A percentile compares a stretch with the other conserved stretches of the same genome.
phyloP scores from a whole-genome alignment of 2,113 vertebrate genomes.

The Brachyhypopomus occidentalis region DNA sequence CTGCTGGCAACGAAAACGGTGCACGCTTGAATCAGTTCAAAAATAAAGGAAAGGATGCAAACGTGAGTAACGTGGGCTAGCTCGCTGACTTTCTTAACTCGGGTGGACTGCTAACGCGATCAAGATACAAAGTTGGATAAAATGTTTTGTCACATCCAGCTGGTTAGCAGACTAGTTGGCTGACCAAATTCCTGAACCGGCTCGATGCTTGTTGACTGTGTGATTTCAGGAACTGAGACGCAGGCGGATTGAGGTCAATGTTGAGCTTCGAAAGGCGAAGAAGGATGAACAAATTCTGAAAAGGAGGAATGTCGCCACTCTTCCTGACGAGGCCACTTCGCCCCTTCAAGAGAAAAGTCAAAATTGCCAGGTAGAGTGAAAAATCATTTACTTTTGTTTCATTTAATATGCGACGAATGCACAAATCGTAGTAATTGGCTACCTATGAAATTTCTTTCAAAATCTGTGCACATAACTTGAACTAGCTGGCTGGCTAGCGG shows the following conservation, averaged over 20 bases:
- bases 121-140: too few species aligned
- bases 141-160: too few species aligned
- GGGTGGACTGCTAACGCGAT: too few species aligned
- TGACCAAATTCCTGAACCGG: too few species aligned
- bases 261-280: constrained; percentile 94
- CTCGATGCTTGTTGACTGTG: neutral
- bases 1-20: constrained; percentile 79
- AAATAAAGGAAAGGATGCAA: constrained; percentile 93
- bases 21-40: constrained; percentile 90
- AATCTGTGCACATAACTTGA: too few species aligned
- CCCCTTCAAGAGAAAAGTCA: constrained; percentile 90
- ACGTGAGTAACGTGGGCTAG: constrained; percentile 42
- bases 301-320: constrained; percentile 86
- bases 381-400: too few species aligned
- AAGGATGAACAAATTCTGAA: constrained; percentile 98
- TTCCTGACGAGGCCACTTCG: constrained; percentile 89
- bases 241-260: constrained; percentile 89
- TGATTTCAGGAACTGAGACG: constrained; percentile 86
- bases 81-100: too few species aligned
- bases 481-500: too few species aligned
- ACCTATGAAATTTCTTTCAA: too few species aligned
- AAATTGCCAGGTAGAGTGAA: constrained; percentile 80
- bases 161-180: too few species aligned
- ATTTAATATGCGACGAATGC: too few species aligned
- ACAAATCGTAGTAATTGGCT: too few species aligned